A percentile compares a stretch with the other conserved stretches of the same genome.
Evolutionary conservation across 2,888 invertebrate species (phyloP).

Genomic region (Synergus umbraculus): DNA sequence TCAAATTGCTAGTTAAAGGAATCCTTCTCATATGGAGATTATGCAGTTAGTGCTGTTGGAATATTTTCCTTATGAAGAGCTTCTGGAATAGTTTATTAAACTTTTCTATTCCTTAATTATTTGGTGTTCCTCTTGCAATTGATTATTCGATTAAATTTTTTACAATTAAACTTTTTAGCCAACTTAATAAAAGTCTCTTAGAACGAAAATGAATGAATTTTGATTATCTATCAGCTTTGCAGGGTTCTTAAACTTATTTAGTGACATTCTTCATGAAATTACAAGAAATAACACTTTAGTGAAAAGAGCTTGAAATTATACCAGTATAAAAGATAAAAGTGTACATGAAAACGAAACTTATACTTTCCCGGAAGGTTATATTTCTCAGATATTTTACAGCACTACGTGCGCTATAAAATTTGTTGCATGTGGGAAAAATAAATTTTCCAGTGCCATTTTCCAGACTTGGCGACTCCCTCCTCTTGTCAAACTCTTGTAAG

Average conservation of each 20-base stretch:
- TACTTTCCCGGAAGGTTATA: background rate
- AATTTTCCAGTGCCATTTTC: conserved; percentile 31
- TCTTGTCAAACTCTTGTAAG: conserved; percentile 14
- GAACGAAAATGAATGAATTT: background rate
- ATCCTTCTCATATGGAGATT: background rate
- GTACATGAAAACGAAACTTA: background rate
- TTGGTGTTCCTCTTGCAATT: background rate
- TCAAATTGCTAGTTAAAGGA: background rate
- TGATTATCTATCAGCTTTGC: background rate
- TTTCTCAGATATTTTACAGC: conserved; percentile 8
- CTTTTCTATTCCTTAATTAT: background rate
- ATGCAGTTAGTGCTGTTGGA: background rate
- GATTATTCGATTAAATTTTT: background rate
- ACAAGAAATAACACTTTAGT: background rate
- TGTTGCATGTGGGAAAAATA: conserved; percentile 1
- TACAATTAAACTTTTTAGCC: background rate
- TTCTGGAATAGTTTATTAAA: background rate
- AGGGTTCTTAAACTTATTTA: background rate
- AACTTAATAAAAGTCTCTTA: background rate
- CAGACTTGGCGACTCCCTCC: background rate
- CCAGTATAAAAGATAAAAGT: conserved; percentile 4
- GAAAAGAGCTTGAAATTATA: background rate
- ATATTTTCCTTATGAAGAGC: background rate
- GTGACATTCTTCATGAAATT: background rate
- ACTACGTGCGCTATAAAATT: background rate